Conservation (phyloP, 1,140 invertebrate genomes). For the Conus ventricosus region DNA sequence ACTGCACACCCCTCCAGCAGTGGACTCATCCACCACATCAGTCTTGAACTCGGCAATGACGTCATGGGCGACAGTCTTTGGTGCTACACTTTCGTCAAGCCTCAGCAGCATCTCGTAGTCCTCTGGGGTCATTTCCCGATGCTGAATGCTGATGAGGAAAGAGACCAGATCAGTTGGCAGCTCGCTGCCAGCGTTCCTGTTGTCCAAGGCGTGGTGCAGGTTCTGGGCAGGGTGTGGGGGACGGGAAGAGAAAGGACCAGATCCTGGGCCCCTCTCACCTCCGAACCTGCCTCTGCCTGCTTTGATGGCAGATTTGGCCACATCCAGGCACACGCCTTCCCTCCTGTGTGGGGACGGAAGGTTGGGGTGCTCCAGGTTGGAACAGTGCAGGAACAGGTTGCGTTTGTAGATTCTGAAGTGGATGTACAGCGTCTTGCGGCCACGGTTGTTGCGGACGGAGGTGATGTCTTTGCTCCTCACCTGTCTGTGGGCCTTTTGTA, state of each 20-base stretch:
- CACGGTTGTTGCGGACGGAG: conserved; percentile 63
- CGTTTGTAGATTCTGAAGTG: conserved; percentile 63
- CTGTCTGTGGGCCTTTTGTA: conserved; percentile 60
- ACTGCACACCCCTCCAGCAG: conserved; percentile 55
- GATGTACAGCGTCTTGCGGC: conserved; percentile 61
- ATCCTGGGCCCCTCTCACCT: conserved; percentile 39
- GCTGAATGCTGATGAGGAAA: conserved; percentile 61
- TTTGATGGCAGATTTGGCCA: conserved; percentile 22
- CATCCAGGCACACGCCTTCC: conserved; percentile 26
- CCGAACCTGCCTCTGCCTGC: conserved; percentile 15
- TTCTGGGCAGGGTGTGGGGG: conserved; percentile 52
- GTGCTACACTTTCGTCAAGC: conserved; percentile 62
- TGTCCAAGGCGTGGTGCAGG: conserved; percentile 56
- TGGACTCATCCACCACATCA: conserved; percentile 48
- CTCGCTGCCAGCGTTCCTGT: conserved; percentile 49
- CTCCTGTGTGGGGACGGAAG: conserved; percentile 36
- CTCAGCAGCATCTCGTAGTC: conserved; percentile 67
- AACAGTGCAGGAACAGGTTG: conserved; percentile 51
- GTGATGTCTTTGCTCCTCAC: conserved; percentile 64
- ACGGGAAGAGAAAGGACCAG: conserved; percentile 54
- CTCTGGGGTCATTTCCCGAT: conserved; percentile 65
- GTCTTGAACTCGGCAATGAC: conserved; percentile 55
- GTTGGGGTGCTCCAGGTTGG: conserved; percentile 44
- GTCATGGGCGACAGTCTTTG: conserved; percentile 61
- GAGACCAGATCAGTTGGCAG: conserved; percentile 50